Evolutionary conservation across 1,140 invertebrate genomes (phyloP), one percentile per base, ranked within the genome.

Genomic region (Ceratina japonica): DNA sequence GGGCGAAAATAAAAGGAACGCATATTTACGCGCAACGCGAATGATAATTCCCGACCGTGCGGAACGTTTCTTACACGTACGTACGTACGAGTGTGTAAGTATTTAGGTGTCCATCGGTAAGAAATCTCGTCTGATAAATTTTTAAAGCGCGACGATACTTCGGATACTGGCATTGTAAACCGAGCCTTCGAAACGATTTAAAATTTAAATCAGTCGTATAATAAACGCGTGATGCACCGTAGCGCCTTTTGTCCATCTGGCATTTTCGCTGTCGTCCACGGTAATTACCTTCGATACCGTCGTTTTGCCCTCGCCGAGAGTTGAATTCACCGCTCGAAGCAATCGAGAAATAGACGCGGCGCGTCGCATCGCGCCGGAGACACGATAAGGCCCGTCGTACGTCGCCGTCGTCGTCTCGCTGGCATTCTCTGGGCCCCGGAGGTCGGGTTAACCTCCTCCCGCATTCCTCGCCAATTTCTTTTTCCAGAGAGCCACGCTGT

Each of bases 391-490:
- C 52, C 20, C 15, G 49, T 56, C 75, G 70, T 82, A 75, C 27
- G 54, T 56, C 52, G 52, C 15, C 52, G 52, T 54, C 54, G 70
- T 82, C 59, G 13, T 22, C 49, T 66, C 49, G 8, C 44, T 44
- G 31, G 58, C 81, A 75, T 84, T 83, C 81, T 72, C 65, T 66
- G 27, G 15, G 10, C 20, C 13, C 18, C 37, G 37, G 37, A 44
- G 37, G 37, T 15, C 64, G 24, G 24, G 58, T 72, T 44, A 74
- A 56, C 68, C 71, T 51, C 59, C 54, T 79, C 70, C 71, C 58
- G 82, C 82, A 83, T 83, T 84, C 76, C 58, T 61, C 62, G 68
- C 83, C 82, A 68, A 83, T 80, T 84, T 74, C 70, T 83, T 83
- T 44, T 75, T 83, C 20, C 18, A 18, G 3, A 16, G 27, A 61